Conservation (phyloP, 2,888 invertebrate species). For the Tetropium fuscum region DNA sequence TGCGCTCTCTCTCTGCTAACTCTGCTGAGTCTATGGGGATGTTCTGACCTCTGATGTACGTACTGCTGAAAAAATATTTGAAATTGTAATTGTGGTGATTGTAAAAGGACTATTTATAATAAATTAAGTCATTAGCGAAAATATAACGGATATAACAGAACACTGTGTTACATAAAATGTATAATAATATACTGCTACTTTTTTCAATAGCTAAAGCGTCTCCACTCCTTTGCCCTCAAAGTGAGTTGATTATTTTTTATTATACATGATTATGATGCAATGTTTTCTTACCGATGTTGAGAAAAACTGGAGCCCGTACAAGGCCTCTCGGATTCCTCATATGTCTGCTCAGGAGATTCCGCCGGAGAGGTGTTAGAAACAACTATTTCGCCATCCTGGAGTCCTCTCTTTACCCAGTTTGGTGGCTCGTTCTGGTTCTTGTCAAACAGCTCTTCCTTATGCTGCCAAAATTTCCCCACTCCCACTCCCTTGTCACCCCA, state of each 20-base stretch:
- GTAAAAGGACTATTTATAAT: too few species aligned
- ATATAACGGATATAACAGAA: too few species aligned
- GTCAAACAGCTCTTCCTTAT: conserved; percentile 57
- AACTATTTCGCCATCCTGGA: conserved; percentile 65
- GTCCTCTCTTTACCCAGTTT: conserved; percentile 69
- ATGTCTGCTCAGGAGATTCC: conserved; percentile 64
- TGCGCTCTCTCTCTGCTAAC: conserved; percentile 83
- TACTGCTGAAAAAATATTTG: conserved; percentile 68
- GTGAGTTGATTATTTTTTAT: too few species aligned
- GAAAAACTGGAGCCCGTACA: conserved; percentile 60
- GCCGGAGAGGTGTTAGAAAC: conserved; percentile 66
- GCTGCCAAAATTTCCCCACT: conserved; percentile 77
- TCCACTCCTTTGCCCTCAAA: too few species aligned
- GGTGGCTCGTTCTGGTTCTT: conserved; percentile 60
- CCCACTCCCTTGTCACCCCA: conserved; percentile 82
- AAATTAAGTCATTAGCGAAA: too few species aligned
- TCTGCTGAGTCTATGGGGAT: conserved; percentile 84
- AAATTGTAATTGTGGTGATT: too few species aligned
- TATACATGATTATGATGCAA: conserved; percentile 6
- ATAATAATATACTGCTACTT: too few species aligned
- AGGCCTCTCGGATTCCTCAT: conserved; percentile 60
- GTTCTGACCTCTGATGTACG: conserved; percentile 88
- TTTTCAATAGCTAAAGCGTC: too few species aligned
- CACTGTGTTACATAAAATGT: too few species aligned
- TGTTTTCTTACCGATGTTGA: conserved; percentile 48